Percentiles rank a stretch among this genome's conserved stretches.
These are phyloP conservation scores for Stylophora pistillata DNA, from an alignment of 64 coral and sea anemone genomes.

Conservation along the genomic window DNA sequence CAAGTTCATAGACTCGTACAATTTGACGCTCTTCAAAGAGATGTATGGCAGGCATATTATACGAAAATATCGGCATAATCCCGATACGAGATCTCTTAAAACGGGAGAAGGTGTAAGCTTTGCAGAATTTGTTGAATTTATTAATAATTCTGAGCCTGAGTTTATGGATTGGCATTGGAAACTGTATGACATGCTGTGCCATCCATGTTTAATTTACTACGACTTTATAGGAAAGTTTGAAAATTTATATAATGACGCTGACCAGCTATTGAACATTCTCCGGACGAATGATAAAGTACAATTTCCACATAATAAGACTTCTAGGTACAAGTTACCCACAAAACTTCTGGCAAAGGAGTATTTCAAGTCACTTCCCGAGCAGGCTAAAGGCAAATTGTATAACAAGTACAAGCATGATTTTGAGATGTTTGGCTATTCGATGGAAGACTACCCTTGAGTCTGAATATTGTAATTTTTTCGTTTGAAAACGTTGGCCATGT, in stretches of 20 bases:
- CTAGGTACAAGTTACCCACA: slow-evolving; percentile 67
- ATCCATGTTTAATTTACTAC: slow-evolving; percentile 91
- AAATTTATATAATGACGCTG: slow-evolving; percentile 74
- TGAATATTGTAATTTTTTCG: no score
- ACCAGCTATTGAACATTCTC: slow-evolving; percentile 56
- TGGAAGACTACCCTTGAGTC: slow-evolving; percentile 55
- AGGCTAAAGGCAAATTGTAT: slow-evolving; percentile 71
- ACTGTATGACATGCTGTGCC: slow-evolving; percentile 75
- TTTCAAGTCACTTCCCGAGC: slow-evolving; percentile 63
- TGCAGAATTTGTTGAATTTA: slow-evolving; percentile 87
- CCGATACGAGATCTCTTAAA: slow-evolving; percentile 44
- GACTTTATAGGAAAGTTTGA: slow-evolving; percentile 96
- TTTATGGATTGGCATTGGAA: slow-evolving; percentile 92
- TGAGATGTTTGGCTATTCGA: slow-evolving; percentile 93
- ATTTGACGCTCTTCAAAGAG: slow-evolving; percentile 87
- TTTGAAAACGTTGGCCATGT: no score
- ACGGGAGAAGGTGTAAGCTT: slow-evolving; percentile 90
- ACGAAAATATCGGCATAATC: slow-evolving; percentile 72
- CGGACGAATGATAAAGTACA: slow-evolving; percentile 55
- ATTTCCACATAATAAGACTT: slow-evolving; percentile 88
- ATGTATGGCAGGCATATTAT: slow-evolving; percentile 89
- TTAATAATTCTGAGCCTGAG: slow-evolving; percentile 64
- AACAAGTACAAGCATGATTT: slow-evolving; percentile 89
- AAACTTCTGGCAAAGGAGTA: slow-evolving; percentile 62
- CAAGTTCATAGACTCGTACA: slow-evolving; percentile 97